Evolutionary conservation across 2,113 vertebrate genomes (phyloP), one percentile per base, ranked within the genome.

Genomic region (Pterocles burchelli): DNA sequence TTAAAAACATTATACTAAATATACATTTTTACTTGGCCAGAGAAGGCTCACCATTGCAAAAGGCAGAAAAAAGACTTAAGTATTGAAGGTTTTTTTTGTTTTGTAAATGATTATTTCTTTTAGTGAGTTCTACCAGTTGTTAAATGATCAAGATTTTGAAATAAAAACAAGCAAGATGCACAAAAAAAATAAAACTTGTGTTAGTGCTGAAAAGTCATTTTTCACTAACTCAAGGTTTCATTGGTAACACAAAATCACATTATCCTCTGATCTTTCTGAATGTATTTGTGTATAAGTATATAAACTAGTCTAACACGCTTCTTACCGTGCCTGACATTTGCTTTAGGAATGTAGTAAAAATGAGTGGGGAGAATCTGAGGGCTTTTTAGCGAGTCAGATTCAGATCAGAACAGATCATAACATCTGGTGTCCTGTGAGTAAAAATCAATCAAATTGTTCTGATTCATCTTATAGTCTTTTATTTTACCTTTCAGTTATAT

Each of bases 381-480:
- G 78, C 68, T 93, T 96, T 93, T 94, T 80, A 81, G 8, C 16
- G 8, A 88, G 94, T 96, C 94, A 70, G 55, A 76, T 78, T 97
- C 88, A 92, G 87, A 97, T 95, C 74, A 81, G 96, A 91, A 72
- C 85, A 93, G 84, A 89, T 97, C 84, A 38, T 83, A 97, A 90
- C 95, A 96, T 93, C 94, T 96, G 91, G 38, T 85, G 58, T 77
- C 49, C 85, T 88, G 92, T 95, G 96, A 95, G 94, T 96, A 90
- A 95, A 77, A 90, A 65, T 96, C 93, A 95, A 62, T 96, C 79
- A 90, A 46, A 88, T 61, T 6, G 33, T 73, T 95, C 80, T 16
- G 36, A 96, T 84, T 95, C 88, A 82, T 89, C 75, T 86, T 89
- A n/a, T 31, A 26, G 52, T 82, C 72, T 66, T 88, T 96, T 82